A percentile compares a stretch with the other conserved stretches of the same genome.
phyloP scores from a whole-genome alignment of 2,888 invertebrate genomes.

The Bellardia pandia region DNA sequence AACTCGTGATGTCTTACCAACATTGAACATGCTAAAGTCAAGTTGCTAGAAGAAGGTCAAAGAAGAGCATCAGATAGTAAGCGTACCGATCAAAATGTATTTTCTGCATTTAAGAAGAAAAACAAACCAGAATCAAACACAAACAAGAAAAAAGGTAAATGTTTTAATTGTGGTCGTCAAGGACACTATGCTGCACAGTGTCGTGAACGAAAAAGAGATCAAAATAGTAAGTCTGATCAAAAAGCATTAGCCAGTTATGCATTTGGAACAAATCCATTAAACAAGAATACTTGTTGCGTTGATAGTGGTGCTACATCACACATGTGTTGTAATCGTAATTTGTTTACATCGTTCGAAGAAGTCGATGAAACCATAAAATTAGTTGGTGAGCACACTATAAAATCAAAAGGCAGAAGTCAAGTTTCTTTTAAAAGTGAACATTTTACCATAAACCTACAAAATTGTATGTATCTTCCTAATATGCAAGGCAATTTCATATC shows the following conservation, averaged over 20 bases:
- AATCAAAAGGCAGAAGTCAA: neutral
- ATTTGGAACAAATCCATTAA: neutral
- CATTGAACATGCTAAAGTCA: slow-evolving; percentile 4
- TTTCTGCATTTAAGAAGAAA: slow-evolving; percentile 1
- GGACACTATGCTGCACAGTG: slow-evolving; percentile 24
- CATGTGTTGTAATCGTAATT: slow-evolving; percentile 18
- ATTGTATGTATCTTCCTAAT: slow-evolving; percentile 13
- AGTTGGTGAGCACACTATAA: slow-evolving; percentile 20
- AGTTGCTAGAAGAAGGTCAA: slow-evolving; percentile 8
- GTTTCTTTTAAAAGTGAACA: neutral
- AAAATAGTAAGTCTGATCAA: neutral
- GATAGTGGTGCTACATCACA: slow-evolving; percentile 22
- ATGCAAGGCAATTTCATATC: slow-evolving; percentile 17
- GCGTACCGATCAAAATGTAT: neutral
- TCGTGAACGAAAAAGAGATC: neutral
- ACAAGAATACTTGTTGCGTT: neutral
- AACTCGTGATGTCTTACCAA: neutral
- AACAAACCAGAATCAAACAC: slow-evolving; percentile 4
- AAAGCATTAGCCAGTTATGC: too few relatives aligned
- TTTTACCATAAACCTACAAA: neutral
- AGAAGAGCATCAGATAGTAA: neutral
- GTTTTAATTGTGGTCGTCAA: slow-evolving; percentile 5
- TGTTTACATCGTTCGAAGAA: slow-evolving; percentile 14
- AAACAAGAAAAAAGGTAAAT: slow-evolving; percentile 16
- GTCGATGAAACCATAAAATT: too few relatives aligned